A percentile compares a stretch with the other conserved stretches of the same genome.
Conservation (phyloP, 2,797 vertebrate genomes). For the Crocidura indochinensis region DNA sequence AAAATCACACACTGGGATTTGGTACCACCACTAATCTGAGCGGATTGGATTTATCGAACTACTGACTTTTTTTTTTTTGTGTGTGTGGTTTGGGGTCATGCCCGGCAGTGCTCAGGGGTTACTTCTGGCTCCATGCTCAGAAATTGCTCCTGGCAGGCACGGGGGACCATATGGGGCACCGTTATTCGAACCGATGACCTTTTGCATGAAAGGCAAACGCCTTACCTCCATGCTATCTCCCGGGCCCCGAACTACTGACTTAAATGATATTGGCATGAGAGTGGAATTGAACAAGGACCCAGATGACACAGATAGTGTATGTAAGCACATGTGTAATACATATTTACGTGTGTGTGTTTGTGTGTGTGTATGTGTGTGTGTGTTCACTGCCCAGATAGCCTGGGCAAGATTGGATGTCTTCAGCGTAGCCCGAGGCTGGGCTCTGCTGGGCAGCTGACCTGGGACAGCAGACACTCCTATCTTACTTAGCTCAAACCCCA, state of each 20-base stretch:
- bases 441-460: neutral
- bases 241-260: constrained; percentile 37
- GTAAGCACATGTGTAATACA: no score
- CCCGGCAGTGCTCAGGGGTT: no score
- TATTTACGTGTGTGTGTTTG: neutral
- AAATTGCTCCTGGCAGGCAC: no score
- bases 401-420: constrained; percentile 46
- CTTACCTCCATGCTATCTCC: no score
- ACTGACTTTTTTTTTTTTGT: no score
- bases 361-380: neutral
- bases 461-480: constrained; percentile 55
- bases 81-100: no score
- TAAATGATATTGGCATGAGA: constrained; percentile 20
- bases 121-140: no score
- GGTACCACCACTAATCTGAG: constrained; percentile 47
- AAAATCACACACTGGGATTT: constrained; percentile 33
- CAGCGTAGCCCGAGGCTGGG: constrained; percentile 10
- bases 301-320: neutral
- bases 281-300: neutral
- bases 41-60: neutral
- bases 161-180: no score
- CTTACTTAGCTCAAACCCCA: constrained; percentile 60
- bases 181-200: no score
- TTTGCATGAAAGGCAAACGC: no score
- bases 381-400: neutral